Conservation (phyloP, 2,113 vertebrate genomes). For the Nematolebias whitei region DNA sequence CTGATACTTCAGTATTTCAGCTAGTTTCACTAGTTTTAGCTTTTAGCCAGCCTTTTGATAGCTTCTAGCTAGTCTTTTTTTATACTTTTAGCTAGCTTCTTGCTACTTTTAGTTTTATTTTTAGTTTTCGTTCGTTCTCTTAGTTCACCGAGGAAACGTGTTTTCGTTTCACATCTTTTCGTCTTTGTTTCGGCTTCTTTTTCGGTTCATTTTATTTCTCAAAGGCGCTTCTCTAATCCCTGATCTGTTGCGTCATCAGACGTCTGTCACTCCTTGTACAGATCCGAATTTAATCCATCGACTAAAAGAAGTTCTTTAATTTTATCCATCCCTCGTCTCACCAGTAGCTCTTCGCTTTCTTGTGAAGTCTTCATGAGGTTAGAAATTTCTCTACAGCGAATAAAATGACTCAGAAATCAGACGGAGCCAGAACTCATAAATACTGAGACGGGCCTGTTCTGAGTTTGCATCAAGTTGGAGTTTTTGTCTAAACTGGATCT, state of each 20-base stretch:
- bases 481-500: constrained; percentile 4
- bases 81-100: background rate
- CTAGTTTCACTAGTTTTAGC: too few species aligned
- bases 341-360: constrained; percentile 3
- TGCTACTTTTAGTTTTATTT: background rate
- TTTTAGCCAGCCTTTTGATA: too few species aligned
- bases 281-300: constrained; percentile 6
- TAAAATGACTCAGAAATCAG: constrained; percentile 15
- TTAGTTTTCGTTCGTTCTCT: too few species aligned
- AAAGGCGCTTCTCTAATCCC: constrained; percentile 24
- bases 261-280: background rate
- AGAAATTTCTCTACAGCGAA: background rate
- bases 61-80: too few species aligned
- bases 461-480: background rate
- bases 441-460: background rate
- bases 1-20: too few species aligned
- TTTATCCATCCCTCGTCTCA: constrained; percentile 27
- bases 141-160: constrained; percentile 4
- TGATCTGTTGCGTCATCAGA: constrained; percentile 15
- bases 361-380: constrained; percentile 5
- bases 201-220: constrained; percentile 20
- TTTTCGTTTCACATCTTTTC: too few species aligned
- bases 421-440: constrained; percentile 13
- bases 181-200: too few species aligned
- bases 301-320: constrained; percentile 22